Evolutionary conservation across 2,113 vertebrate species (phyloP), one percentile per base, ranked within the genome.

Genomic region (Miniopterus natalensis): DNA sequence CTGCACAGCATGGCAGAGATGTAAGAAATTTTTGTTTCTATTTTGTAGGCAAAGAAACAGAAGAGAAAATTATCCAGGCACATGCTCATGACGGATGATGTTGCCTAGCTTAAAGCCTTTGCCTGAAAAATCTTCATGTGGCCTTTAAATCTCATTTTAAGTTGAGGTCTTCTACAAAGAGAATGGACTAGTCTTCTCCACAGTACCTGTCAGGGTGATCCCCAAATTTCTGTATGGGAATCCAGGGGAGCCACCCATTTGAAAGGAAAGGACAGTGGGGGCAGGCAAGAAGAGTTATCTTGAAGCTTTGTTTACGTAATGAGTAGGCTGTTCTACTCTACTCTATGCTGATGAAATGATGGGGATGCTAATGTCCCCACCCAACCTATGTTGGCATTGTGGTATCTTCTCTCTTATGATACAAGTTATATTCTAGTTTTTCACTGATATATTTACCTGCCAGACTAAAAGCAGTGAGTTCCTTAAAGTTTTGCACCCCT

Each of bases 131-230:
- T 6, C 10, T 23, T 75, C 14, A 70, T 55, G 59, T 91, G 2
- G 7, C 15, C 8, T 51, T 95, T 75, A 84, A 94, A 20, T 94
- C 17, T 92, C 79, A 85, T 5, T 65, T 71, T n/a, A 92, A 63
- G 8, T 9, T 65, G 55, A 88, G 1, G 12, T 78, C 23, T 86
- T 73, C 53, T 86, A 49, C 9, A 57, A 85, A 61, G n/a, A 53
- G 4, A 80, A 68, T 31, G 20, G 2, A 42, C 31, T 31, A 61
- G 4, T 1, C 36, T 71, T 90, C 20, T 73, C 14, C 6, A 47
- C 4, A 88, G 20, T 23, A 40, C 4, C 6, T 70, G 14, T 65
- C 1, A 27, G 14, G 5, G 23, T 13, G 14, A 74, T 31, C n/a
- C 27, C 53, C 53, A 23, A 51, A n/a, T 86, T 88, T 89, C 83